phyloP scores from a whole-genome alignment of 2,797 vertebrate species.

The Clarias pachynema region DNA sequence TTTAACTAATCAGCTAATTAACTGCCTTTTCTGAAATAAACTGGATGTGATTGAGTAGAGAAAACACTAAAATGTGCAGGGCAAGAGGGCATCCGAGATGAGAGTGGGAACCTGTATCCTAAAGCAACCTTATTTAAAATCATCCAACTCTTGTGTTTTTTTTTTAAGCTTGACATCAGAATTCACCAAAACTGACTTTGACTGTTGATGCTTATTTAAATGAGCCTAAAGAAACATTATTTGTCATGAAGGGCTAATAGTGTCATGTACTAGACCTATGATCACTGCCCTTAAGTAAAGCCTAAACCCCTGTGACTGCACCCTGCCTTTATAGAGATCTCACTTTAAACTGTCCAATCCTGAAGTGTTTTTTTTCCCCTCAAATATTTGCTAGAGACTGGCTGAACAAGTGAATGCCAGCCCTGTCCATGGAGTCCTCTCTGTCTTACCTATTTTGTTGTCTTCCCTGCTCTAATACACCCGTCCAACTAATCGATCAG shows the following conservation, averaged over 20 bases:
- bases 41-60: too few relatives aligned
- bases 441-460: constrained; percentile 3
- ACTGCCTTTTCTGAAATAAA: too few relatives aligned
- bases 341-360: constrained; percentile 40
- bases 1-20: too few relatives aligned
- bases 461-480: constrained; percentile 1
- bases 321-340: not conserved
- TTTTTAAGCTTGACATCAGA: not conserved
- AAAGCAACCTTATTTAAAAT: not conserved
- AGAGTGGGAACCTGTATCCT: too few relatives aligned
- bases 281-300: not conserved
- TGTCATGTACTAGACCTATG: not conserved
- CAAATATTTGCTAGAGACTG: not conserved
- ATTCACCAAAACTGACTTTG: not conserved
- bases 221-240: not conserved
- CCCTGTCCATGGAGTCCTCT: not conserved
- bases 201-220: not conserved
- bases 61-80: too few relatives aligned
- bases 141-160: not conserved
- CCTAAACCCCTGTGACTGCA: not conserved
- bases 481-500: constrained; percentile 11
- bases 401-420: not conserved
- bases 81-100: too few relatives aligned
- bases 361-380: not conserved
- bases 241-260: not conserved